Evolutionary conservation across 2,113 vertebrate species (phyloP).

Genomic region (Apaloderma vittatum): DNA sequence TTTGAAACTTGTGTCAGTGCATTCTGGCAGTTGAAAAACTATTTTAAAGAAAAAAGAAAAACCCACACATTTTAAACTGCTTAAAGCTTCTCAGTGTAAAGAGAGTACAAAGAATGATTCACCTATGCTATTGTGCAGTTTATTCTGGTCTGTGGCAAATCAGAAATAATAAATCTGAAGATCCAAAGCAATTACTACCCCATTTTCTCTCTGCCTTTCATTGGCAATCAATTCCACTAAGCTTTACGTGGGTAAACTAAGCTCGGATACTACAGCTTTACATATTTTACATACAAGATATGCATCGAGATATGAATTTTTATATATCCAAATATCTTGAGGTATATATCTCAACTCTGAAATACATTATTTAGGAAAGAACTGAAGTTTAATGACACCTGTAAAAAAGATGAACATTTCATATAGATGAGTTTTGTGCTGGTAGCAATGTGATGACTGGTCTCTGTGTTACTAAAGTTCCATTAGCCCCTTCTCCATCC

Average conservation of each 20-base stretch:
- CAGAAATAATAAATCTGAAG: slow-evolving; percentile 6
- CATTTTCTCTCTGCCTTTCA: background rate
- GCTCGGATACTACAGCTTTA: background rate
- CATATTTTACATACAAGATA: background rate
- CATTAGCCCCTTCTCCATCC: slow-evolving; percentile 12
- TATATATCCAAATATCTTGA: background rate
- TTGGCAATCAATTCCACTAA: background rate
- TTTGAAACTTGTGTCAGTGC: slow-evolving; percentile 6
- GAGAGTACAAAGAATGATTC: background rate
- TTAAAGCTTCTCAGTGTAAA: background rate
- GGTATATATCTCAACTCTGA: background rate
- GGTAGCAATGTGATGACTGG: background rate
- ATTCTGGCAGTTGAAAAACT: background rate
- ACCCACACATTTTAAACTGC: background rate
- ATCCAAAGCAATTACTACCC: background rate
- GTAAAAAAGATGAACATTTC: background rate
- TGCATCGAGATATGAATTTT: background rate
- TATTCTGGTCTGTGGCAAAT: background rate
- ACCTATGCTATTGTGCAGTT: background rate
- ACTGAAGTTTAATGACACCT: background rate
- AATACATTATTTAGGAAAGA: background rate
- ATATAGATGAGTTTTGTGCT: background rate
- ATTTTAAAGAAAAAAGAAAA: background rate
- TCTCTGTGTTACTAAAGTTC: background rate
- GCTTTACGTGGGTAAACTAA: background rate